Base-by-base conservation (phyloP, 2,113 vertebrate species). In the Serilophus lunatus region DNA sequence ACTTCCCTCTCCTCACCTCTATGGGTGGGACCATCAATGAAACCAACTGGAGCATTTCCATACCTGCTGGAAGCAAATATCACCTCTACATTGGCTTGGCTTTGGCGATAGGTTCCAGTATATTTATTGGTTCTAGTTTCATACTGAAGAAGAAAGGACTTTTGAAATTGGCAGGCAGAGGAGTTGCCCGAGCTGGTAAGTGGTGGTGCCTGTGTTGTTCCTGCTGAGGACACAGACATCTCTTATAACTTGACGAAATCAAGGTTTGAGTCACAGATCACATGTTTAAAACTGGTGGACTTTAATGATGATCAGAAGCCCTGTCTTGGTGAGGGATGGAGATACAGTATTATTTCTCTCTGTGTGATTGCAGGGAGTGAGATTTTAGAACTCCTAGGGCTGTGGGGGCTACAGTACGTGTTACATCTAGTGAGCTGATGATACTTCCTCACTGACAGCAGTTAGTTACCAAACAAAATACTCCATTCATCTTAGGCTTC, bases 61-160 rank as follows among this genome's bases (percentile, higher is more conserved):
- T 66, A 3, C 60, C 94, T 42, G 28, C 56, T n/a, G 96, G 92
- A 92, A 97, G 85, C 78, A 97, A 85, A 74, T 97, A 97, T 42
- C 97, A 31, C 18, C 96, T 98, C 50, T 98, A 96, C 15, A 9
- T 97, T 31, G 98, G 98, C 61, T 90, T 98, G 88, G 75, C 84
- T 31, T 90, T 98, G 84, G 98, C 98, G 0, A 31, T 98, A 40
- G 64, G 95, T 60, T 98, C 98, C 88, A 98, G 98, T 83, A 10
- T 98, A 90, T 98, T 98, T 82, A 98, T 98, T 80, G 98, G 98
- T 56, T 98, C 97, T 86, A 98, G 98, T 84, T 98, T 98, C 90
- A 98, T 98, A 78, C 45, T 98, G 80, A 98, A 98, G 83, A 98
- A 98, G 90, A 98, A 98, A 92, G 98, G 98, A 28, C 98, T 98